A percentile compares a stretch with the other conserved stretches of the same genome.
phyloP scores from a whole-genome alignment of 2,113 vertebrate genomes.

The Limnothrissa miodon region DNA sequence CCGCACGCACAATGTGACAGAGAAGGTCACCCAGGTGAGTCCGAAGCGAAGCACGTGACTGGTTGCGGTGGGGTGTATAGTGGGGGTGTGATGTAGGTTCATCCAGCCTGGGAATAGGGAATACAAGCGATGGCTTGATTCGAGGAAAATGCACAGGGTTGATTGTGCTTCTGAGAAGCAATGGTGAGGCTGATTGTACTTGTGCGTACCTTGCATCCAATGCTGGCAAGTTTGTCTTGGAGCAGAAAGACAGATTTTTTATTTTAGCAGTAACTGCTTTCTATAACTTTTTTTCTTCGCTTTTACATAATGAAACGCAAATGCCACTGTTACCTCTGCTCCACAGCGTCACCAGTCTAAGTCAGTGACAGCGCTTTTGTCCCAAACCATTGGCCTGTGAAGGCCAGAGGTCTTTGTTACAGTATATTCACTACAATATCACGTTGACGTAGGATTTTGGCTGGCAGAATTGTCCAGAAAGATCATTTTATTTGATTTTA shows the following conservation, averaged over 20 bases:
- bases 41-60: neutral
- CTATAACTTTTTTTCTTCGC: neutral
- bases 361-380: too few relatives aligned
- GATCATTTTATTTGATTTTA: too few relatives aligned
- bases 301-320: neutral
- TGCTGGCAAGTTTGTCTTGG: neutral
- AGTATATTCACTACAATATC: too few relatives aligned
- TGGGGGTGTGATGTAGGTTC: neutral
- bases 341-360: too few relatives aligned
- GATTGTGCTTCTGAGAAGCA: neutral
- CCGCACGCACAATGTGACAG: conserved; percentile 87
- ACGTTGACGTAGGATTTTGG: too few relatives aligned
- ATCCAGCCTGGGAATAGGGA: too few relatives aligned
- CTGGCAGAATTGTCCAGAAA: too few relatives aligned
- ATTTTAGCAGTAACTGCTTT: neutral
- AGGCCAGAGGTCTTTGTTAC: too few relatives aligned
- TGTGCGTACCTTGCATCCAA: neutral
- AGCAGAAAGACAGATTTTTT: neutral
- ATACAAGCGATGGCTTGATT: too few relatives aligned
- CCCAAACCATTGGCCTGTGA: too few relatives aligned
- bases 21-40: conserved; percentile 89
- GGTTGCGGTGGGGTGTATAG: neutral
- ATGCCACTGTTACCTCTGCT: neutral
- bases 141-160: neutral
- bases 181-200: neutral